Percentiles rank a stretch among this genome's conserved stretches.
Conservation (phyloP, 1,140 invertebrate genomes). For the Lucilia sericata region DNA sequence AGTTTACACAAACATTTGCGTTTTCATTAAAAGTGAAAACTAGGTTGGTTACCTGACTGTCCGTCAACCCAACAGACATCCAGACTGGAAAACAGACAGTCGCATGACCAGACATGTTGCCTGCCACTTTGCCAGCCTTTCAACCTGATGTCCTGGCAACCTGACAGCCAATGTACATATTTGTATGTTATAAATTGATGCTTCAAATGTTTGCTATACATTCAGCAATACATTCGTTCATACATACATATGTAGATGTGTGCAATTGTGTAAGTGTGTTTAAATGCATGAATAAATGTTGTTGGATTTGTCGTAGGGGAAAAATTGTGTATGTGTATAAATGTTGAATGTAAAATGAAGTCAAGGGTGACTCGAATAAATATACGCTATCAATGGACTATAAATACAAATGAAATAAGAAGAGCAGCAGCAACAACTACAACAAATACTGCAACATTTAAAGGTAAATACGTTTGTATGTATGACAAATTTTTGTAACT, state of each 20-base stretch:
- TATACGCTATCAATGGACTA: conserved; percentile 1
- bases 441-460: neutral
- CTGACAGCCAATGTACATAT: conserved; percentile 10
- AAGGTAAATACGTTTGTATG: too few species aligned
- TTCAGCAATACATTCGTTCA: neutral
- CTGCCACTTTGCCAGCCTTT: neutral
- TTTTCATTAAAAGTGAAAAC: conserved; percentile 43
- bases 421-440: neutral
- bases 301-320: neutral
- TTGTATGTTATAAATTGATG: conserved; percentile 15
- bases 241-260: neutral
- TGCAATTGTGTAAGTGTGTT: conserved; percentile 15
- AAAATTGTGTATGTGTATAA: neutral
- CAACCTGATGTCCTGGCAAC: neutral
- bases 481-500: neutral
- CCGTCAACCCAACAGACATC: neutral
- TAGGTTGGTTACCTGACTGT: conserved; percentile 14
- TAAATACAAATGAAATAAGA: conserved; percentile 18
- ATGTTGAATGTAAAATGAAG: conserved; percentile 33
- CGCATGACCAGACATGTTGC: conserved; percentile 2
- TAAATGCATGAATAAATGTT: neutral
- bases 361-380: conserved; percentile 30
- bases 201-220: conserved; percentile 3
- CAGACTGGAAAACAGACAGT: neutral
- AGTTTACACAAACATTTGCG: conserved; percentile 42